A percentile compares a stretch with the other conserved stretches of the same genome.
These are phyloP conservation scores for Triplophysa tibetana DNA, from an alignment of 2,113 vertebrate genomes.

Conservation along the genomic window DNA sequence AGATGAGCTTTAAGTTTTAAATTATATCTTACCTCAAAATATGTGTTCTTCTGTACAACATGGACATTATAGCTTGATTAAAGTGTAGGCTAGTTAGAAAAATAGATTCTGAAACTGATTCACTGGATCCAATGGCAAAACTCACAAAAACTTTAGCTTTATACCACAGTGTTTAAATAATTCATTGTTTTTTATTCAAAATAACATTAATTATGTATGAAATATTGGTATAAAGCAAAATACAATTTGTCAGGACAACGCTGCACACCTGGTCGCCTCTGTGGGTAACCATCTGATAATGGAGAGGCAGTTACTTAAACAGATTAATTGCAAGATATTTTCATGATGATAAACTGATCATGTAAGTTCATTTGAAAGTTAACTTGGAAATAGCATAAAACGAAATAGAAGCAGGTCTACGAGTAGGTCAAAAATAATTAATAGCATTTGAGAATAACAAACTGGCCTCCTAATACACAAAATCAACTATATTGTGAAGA, in stretches of 20 bases:
- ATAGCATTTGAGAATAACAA: too few species aligned
- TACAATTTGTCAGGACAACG: slow-evolving; percentile 8
- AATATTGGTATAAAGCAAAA: slow-evolving; percentile 28
- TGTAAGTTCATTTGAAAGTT: too few species aligned
- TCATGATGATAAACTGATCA: too few species aligned
- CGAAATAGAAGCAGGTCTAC: too few species aligned
- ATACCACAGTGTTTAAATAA: slow-evolving; percentile 43
- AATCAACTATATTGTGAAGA: too few species aligned
- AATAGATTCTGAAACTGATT: background rate
- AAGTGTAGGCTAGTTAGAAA: background rate
- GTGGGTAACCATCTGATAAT: background rate
- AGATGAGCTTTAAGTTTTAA: background rate
- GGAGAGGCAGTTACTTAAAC: background rate
- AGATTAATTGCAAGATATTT: background rate
- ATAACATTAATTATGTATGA: slow-evolving; percentile 66
- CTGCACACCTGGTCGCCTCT: slow-evolving; percentile 27
- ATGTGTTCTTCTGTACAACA: slow-evolving; percentile 3
- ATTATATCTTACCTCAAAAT: slow-evolving; percentile 43
- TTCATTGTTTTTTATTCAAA: slow-evolving; percentile 39
- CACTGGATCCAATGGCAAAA: slow-evolving; percentile 13
- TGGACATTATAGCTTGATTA: background rate
- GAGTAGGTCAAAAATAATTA: too few species aligned
- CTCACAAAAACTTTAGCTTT: slow-evolving; percentile 8
- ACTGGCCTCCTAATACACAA: too few species aligned
- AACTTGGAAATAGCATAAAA: too few species aligned